These are phyloP conservation scores for Psammodynastes pulverulentus DNA, from an alignment of 2,113 vertebrate species.

Conservation along the genomic window DNA sequence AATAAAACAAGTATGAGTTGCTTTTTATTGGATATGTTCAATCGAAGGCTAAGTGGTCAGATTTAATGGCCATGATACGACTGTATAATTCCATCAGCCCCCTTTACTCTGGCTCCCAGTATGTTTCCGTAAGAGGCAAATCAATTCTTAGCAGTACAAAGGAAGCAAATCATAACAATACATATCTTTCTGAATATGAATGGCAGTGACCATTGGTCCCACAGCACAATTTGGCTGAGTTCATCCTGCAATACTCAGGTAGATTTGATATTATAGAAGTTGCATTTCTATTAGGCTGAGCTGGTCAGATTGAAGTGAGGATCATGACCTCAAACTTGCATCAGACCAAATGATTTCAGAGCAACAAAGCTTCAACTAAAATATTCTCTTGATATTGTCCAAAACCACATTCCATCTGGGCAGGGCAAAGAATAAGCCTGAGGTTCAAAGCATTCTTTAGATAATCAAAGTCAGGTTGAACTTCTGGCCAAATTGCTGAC, in stretches of 20 bases:
- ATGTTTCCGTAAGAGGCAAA: neutral
- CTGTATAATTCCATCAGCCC: neutral
- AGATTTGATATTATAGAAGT: neutral
- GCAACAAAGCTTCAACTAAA: neutral
- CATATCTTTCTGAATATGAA: neutral
- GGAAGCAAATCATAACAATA: neutral
- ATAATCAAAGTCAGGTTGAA: conserved; percentile 21
- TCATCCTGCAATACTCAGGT: neutral
- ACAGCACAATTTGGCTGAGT: neutral
- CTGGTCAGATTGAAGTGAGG: neutral
- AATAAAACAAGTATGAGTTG: neutral
- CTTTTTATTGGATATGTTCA: neutral
- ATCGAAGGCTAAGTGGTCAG: neutral
- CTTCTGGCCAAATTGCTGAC: neutral
- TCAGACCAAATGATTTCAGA: neutral
- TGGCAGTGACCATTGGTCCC: neutral
- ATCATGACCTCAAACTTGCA: neutral
- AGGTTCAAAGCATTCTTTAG: conserved; percentile 24
- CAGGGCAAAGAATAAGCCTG: neutral
- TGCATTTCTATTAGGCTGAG: neutral
- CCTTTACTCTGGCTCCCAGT: neutral
- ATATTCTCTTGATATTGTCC: neutral
- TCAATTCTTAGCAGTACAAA: neutral
- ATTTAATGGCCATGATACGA: neutral
- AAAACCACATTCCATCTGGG: conserved; percentile 13